These are phyloP conservation scores for Triplophysa dalaica DNA, from an alignment of 2,113 vertebrate species.

Conservation along the genomic window DNA sequence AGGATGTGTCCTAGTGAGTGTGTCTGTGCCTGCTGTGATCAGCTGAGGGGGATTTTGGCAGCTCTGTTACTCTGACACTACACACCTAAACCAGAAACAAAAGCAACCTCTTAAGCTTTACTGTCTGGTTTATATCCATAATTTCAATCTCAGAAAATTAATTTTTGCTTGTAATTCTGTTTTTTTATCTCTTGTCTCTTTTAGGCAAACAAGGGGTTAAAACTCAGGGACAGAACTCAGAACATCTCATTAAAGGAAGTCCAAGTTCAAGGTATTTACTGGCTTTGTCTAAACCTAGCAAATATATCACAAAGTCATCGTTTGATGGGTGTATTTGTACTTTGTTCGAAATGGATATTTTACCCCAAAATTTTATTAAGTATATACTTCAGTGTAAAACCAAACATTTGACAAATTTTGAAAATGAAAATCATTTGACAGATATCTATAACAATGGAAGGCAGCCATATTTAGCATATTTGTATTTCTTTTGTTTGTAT, in stretches of 20 bases:
- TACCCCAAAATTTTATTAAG: too few species aligned
- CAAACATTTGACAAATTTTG: too few species aligned
- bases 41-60: constrained; percentile 5
- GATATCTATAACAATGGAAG: too few species aligned
- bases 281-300: background rate
- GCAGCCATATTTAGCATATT: too few species aligned
- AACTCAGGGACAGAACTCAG: constrained; percentile 74
- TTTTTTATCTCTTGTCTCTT: constrained; percentile 33
- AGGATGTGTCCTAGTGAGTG: constrained; percentile 40
- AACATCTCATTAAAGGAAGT: constrained; percentile 74
- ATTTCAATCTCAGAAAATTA: background rate
- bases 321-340: background rate
- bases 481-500: too few species aligned
- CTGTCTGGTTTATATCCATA: background rate
- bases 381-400: too few species aligned
- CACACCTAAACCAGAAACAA: constrained; percentile 6
- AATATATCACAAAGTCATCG: background rate
- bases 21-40: constrained; percentile 32
- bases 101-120: background rate
- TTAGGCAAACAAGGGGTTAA: constrained; percentile 71
- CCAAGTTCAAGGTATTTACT: constrained; percentile 71
- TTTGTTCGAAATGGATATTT: too few species aligned
- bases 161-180: constrained; percentile 2
- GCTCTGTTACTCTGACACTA: background rate
- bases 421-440: too few species aligned